phyloP scores from a whole-genome alignment of 2,888 invertebrate species.

The Drosophila kanekoi region DNA sequence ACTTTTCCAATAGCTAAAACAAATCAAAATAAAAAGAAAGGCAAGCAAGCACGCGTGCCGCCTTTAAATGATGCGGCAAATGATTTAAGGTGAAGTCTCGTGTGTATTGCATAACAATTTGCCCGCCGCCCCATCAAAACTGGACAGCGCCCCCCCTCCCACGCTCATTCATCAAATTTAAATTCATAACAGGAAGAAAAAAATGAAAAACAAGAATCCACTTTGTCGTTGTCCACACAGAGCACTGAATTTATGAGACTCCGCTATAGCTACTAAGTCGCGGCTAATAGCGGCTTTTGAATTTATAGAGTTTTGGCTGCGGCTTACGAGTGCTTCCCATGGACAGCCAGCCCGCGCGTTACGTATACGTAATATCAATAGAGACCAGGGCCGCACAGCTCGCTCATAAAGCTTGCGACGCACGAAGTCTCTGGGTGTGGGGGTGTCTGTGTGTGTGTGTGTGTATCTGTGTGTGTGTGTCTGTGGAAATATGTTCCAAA shows the following conservation, averaged over 20 bases:
- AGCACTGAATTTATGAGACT: conserved; percentile 65
- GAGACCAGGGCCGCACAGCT: conserved; percentile 18
- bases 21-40: conserved; percentile 21
- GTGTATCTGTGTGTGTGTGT: background rate
- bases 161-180: conserved; percentile 72
- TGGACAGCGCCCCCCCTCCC: conserved; percentile 29
- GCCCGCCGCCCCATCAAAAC: conserved; percentile 13
- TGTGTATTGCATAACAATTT: conserved; percentile 65
- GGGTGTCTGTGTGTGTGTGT: background rate
- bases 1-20: conserved; percentile 54
- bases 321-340: conserved; percentile 68
- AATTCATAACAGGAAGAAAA: conserved; percentile 68
- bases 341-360: conserved; percentile 11
- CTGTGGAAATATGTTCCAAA: background rate
- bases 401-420: conserved; percentile 16
- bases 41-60: conserved; percentile 35
- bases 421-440: conserved; percentile 2
- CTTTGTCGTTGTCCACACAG: conserved; percentile 45
- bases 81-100: conserved; percentile 61
- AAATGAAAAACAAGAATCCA: conserved; percentile 19
- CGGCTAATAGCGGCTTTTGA: conserved; percentile 77
- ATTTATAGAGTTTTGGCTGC: conserved; percentile 75
- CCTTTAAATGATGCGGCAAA: conserved; percentile 56
- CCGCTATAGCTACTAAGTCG: conserved; percentile 66
- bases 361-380: conserved; percentile 61